These are phyloP conservation scores for Caenorhabditis latens DNA, from an alignment of 1,140 invertebrate genomes.

Conservation along the genomic window DNA sequence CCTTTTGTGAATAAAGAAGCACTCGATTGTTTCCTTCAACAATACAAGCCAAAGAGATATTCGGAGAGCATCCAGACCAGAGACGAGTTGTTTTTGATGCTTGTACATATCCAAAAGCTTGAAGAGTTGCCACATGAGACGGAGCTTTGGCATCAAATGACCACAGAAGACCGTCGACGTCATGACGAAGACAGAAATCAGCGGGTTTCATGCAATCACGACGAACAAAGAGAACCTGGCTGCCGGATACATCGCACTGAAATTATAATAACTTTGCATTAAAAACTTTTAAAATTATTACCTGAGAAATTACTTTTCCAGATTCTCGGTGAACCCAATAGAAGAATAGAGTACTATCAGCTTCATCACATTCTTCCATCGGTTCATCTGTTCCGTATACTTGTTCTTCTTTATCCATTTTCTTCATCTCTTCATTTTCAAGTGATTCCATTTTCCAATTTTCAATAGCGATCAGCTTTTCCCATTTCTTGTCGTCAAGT, in stretches of 20 bases:
- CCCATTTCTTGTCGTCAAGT: background rate
- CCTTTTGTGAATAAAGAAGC: slow-evolving; percentile 26
- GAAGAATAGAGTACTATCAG: background rate
- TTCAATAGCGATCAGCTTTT: background rate
- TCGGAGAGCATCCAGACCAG: slow-evolving; percentile 36
- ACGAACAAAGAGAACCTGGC: background rate
- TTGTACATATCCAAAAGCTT: slow-evolving; percentile 47
- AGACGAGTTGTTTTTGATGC: slow-evolving; percentile 21
- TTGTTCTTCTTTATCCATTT: background rate
- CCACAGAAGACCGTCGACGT: slow-evolving; percentile 40
- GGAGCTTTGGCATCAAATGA: background rate
- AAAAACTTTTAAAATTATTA: background rate
- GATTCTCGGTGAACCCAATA: background rate
- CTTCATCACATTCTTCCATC: slow-evolving; percentile 42
- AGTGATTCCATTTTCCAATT: background rate
- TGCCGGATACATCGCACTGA: slow-evolving; percentile 32
- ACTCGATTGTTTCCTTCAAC: slow-evolving; percentile 37
- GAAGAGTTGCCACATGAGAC: slow-evolving; percentile 12
- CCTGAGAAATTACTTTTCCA: background rate
- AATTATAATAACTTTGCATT: background rate
- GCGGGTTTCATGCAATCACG: background rate
- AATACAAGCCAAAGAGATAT: slow-evolving; percentile 7
- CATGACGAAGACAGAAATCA: slow-evolving; percentile 26
- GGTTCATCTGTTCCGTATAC: slow-evolving; percentile 17
- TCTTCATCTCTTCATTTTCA: background rate